phyloP scores from a whole-genome alignment of 1,140 invertebrate genomes.

The Choristoneura fumiferana region DNA sequence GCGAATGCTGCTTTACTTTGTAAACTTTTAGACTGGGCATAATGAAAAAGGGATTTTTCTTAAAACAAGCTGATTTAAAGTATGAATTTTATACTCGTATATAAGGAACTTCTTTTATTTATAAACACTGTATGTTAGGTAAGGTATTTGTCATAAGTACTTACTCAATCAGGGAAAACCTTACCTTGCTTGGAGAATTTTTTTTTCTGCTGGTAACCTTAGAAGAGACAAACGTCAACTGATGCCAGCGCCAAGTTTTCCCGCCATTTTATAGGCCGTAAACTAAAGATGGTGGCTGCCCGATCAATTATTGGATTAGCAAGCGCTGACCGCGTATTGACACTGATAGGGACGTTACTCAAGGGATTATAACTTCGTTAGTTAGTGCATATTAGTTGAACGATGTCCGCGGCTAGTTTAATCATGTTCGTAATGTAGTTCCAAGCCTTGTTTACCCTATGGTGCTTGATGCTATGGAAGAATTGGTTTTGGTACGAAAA shows the following conservation, averaged over 20 bases:
- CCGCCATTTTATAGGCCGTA: constrained; percentile 60
- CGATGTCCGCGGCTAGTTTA: constrained; percentile 1
- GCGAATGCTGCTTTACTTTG: too few relatives aligned
- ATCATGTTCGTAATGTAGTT: constrained; percentile 6
- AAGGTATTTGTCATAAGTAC: too few relatives aligned
- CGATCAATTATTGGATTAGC: constrained; percentile 71
- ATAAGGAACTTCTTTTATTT: too few relatives aligned
- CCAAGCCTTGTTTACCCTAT: neutral
- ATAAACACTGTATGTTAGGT: too few relatives aligned
- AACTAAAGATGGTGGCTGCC: constrained; percentile 36
- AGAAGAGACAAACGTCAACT: constrained; percentile 45
- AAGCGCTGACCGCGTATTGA: constrained; percentile 66
- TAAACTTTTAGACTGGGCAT: too few relatives aligned
- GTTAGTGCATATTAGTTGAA: constrained; percentile 24
- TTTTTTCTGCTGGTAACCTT: constrained; percentile 47
- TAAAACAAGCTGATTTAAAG: too few relatives aligned
- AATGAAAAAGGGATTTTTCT: too few relatives aligned
- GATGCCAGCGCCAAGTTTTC: constrained; percentile 43
- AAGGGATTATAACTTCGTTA: constrained; percentile 68
- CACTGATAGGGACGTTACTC: constrained; percentile 37
- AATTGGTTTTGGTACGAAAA: too few relatives aligned
- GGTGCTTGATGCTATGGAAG: too few relatives aligned
- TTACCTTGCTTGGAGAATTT: constrained; percentile 32
- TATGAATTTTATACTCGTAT: too few relatives aligned
- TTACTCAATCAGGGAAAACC: constrained; percentile 7